These are phyloP conservation scores for Triplophysa dalaica DNA, from an alignment of 2,113 vertebrate species.

Conservation along the genomic window DNA sequence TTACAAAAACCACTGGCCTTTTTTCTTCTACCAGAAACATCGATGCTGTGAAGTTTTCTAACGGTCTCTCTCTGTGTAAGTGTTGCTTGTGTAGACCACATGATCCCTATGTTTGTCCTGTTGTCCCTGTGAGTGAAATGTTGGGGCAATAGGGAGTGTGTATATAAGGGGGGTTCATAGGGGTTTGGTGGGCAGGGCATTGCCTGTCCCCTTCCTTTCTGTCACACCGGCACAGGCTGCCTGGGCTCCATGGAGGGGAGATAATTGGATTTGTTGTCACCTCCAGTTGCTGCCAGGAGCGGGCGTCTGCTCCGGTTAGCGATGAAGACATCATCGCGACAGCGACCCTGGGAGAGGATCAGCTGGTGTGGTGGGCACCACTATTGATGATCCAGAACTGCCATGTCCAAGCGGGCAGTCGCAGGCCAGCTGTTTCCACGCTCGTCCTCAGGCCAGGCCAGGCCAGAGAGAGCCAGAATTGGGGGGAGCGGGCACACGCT, in stretches of 20 bases:
- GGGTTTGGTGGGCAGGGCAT: slow-evolving; percentile 38
- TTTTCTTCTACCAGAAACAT: slow-evolving; percentile 41
- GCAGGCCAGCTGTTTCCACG: slow-evolving; percentile 85
- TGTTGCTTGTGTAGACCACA: slow-evolving; percentile 15
- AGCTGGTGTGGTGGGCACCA: slow-evolving; percentile 93
- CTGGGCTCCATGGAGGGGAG: slow-evolving; percentile 91
- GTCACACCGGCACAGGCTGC: slow-evolving; percentile 68
- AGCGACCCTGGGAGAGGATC: slow-evolving; percentile 92
- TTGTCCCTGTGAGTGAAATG: slow-evolving; percentile 35
- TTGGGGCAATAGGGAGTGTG: slow-evolving; percentile 18
- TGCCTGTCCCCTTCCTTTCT: slow-evolving; percentile 73
- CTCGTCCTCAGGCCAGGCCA: slow-evolving; percentile 53
- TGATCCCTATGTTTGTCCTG: slow-evolving; percentile 36
- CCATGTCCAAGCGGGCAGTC: slow-evolving; percentile 90
- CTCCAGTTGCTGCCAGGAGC: slow-evolving; percentile 95
- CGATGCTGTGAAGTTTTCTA: slow-evolving; percentile 29
- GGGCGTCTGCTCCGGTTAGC: slow-evolving; percentile 96
- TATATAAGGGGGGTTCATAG: not conserved
- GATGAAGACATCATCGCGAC: slow-evolving; percentile 99
- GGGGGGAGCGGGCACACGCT: slow-evolving; percentile 22
- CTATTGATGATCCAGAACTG: slow-evolving; percentile 89
- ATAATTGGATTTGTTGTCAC: slow-evolving; percentile 99
- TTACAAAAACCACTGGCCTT: not conserved
- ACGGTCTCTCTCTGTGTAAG: slow-evolving; percentile 5
- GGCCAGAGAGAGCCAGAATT: slow-evolving; percentile 20